Evolutionary conservation across 2,888 invertebrate genomes (phyloP).

Genomic region (Pterostichus niger): DNA sequence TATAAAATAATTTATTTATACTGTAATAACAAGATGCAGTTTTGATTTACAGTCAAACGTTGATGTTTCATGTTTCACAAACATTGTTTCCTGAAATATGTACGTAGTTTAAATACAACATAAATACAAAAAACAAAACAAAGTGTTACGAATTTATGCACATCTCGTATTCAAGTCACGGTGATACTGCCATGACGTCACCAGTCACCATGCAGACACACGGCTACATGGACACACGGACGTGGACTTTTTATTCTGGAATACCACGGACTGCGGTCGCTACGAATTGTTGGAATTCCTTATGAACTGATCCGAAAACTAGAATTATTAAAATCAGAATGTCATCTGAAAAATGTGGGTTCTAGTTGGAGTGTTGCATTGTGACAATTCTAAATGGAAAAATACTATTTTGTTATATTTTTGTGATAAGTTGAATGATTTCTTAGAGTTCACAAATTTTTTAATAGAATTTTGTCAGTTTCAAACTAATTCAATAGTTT

Average conservation of each 20-base stretch:
- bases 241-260: conserved; percentile 36
- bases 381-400: too few relatives aligned
- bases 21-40: too few relatives aligned
- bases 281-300: conserved; percentile 13
- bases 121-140: conserved; percentile 51
- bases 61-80: background rate
- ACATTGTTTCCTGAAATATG: conserved; percentile 20
- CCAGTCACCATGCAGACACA: background rate
- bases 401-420: too few relatives aligned
- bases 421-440: too few relatives aligned
- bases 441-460: too few relatives aligned
- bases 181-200: conserved; percentile 33
- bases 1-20: too few relatives aligned
- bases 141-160: conserved; percentile 56
- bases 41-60: too few relatives aligned
- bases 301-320: conserved; percentile 34
- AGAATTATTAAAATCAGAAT: conserved; percentile 28
- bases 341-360: conserved; percentile 12
- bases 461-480: too few relatives aligned
- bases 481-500: too few relatives aligned
- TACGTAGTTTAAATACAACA: conserved; percentile 46
- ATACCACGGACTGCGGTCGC: background rate
- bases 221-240: background rate
- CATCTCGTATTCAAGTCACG: conserved; percentile 56
- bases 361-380: background rate